These are phyloP conservation scores for Etheostoma nigrum DNA, from an alignment of 2,797 vertebrate genomes.

Conservation along the genomic window DNA sequence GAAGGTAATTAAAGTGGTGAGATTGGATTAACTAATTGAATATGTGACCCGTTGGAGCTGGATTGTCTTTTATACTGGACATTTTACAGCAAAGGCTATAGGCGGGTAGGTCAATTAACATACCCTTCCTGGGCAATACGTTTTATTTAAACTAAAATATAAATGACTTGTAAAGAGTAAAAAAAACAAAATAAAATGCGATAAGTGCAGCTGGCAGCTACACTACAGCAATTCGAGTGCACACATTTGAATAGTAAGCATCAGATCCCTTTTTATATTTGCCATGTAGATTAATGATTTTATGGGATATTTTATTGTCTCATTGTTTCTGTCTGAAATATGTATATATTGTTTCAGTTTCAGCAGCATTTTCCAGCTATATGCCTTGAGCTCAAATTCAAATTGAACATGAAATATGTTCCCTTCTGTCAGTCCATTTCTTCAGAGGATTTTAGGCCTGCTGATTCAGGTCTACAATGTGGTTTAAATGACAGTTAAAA, in stretches of 20 bases:
- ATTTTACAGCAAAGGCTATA: neutral
- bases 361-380: conserved; percentile 49
- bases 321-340: conserved; percentile 46
- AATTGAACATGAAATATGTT: conserved; percentile 89
- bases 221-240: neutral
- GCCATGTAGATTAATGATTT: conserved; percentile 31
- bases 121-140: neutral
- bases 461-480: conserved; percentile 90
- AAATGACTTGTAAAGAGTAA: neutral
- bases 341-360: conserved; percentile 52
- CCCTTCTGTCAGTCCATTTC: conserved; percentile 83
- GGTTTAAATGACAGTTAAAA: conserved; percentile 97
- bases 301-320: conserved; percentile 50
- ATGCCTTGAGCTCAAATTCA: conserved; percentile 80
- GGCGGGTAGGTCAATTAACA: neutral
- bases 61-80: conserved; percentile 37
- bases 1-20: conserved; percentile 75
- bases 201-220: conserved; percentile 1
- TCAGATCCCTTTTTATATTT: conserved; percentile 44
- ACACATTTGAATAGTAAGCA: conserved; percentile 19
- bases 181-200: neutral
- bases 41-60: conserved; percentile 63
- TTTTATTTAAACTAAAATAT: conserved; percentile 9
- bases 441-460: conserved; percentile 86
- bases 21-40: conserved; percentile 79